Percentiles rank a stretch among this genome's conserved stretches.
Evolutionary conservation across 2,888 invertebrate species (phyloP).

Genomic region (Cetonia aurata): DNA sequence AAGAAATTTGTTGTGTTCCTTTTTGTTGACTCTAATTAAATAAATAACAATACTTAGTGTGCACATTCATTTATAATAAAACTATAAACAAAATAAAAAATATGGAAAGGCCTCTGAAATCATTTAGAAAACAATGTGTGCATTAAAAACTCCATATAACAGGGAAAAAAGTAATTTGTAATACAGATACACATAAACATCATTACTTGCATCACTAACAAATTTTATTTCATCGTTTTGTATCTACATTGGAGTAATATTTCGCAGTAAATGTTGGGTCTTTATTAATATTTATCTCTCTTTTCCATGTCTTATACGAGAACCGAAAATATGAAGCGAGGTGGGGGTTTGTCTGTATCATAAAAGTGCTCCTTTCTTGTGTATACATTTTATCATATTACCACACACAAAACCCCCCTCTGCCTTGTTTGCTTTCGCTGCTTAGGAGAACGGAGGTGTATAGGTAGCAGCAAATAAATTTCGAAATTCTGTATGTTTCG

Average conservation of each 20-base stretch:
- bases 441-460: background rate
- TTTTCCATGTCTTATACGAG: background rate
- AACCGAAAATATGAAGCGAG: background rate
- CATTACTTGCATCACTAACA: no score
- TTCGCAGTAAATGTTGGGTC: conserved; percentile 16
- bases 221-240: background rate
- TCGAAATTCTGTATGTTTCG: background rate
- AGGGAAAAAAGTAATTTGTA: no score
- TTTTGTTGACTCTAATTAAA: no score
- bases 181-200: no score
- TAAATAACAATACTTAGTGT: no score
- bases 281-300: conserved; percentile 27
- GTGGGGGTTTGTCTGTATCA: background rate
- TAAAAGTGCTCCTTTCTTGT: background rate
- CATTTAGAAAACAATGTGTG: no score
- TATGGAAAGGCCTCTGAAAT: no score
- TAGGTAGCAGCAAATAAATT: conserved; percentile 15
- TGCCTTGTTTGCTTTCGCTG: background rate
- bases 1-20: no score
- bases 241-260: conserved; percentile 2
- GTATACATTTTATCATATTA: conserved; percentile 12
- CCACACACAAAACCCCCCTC: background rate
- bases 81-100: no score
- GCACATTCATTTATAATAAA: no score
- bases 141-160: no score